Percentiles rank a stretch among this genome's conserved stretches.
Conservation (phyloP, 2,113 vertebrate genomes). For the Stegastes partitus region DNA sequence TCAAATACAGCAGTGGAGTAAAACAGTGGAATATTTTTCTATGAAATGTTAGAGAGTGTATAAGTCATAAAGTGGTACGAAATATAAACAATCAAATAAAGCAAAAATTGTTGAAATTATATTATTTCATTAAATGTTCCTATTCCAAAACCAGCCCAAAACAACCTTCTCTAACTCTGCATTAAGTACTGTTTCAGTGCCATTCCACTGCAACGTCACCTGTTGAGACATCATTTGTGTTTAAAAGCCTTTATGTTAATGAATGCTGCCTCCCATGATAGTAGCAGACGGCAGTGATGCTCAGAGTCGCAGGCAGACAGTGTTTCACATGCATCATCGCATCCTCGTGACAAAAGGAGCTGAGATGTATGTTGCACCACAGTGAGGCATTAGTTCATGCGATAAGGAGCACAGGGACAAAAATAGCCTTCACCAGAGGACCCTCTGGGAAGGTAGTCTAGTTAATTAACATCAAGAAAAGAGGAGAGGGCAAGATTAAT, state of each 20-base stretch:
- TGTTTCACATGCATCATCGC: constrained; percentile 20
- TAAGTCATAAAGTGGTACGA: no score
- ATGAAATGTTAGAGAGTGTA: no score
- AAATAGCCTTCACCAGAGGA: constrained; percentile 53
- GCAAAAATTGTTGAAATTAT: background rate
- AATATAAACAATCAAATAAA: background rate
- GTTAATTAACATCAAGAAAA: constrained; percentile 61
- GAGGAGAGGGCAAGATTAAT: constrained; percentile 8
- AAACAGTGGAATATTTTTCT: no score
- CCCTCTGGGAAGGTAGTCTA: constrained; percentile 58
- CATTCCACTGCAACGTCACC: constrained; percentile 1
- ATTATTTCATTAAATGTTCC: background rate
- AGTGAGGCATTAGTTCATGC: constrained; percentile 43
- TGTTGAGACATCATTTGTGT: background rate
- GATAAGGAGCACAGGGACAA: constrained; percentile 46
- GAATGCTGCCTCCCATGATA: background rate
- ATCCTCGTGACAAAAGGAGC: constrained; percentile 36
- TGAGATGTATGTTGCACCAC: constrained; percentile 29
- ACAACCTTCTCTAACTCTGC: background rate
- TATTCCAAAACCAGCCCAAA: background rate
- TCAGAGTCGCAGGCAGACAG: constrained; percentile 8
- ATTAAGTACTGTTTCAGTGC: background rate
- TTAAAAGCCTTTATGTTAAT: constrained; percentile 1
- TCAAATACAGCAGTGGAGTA: no score
- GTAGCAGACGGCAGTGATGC: background rate